Percentiles rank a stretch among this genome's conserved stretches.
Conservation (phyloP, 2,888 invertebrate genomes). For the Formica aserva region DNA sequence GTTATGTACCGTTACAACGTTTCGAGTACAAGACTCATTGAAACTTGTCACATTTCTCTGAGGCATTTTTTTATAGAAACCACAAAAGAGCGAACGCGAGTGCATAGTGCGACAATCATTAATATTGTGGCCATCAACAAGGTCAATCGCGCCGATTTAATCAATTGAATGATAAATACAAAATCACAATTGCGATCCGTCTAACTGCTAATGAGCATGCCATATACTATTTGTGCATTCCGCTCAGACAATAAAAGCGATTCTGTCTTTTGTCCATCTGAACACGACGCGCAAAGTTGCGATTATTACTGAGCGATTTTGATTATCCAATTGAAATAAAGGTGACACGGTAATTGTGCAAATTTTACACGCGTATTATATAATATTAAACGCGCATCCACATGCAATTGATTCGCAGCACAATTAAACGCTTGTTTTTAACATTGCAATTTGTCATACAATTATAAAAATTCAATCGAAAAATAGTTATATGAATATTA, state of each 20-base stretch:
- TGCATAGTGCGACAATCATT: neutral
- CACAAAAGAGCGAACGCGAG: neutral
- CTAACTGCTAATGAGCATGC: slow-evolving; percentile 79
- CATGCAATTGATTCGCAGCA: neutral
- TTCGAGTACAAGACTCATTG: neutral
- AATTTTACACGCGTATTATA: neutral
- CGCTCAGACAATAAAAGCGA: slow-evolving; percentile 35
- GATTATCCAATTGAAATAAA: slow-evolving; percentile 24
- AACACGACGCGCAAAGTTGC: neutral
- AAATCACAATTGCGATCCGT: slow-evolving; percentile 77
- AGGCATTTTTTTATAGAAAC: neutral
- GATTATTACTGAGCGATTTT: slow-evolving; percentile 10
- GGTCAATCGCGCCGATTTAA: slow-evolving; percentile 68
- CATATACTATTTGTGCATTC: slow-evolving; percentile 74
- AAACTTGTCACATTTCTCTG: neutral
- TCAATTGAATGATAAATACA: slow-evolving; percentile 82
- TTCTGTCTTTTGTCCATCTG: slow-evolving; percentile 11
- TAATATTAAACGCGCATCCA: neutral
- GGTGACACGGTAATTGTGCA: slow-evolving; percentile 5
- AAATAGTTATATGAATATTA: slow-evolving; percentile 6
- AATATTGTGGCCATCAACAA: slow-evolving; percentile 22
- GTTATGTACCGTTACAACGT: neutral
- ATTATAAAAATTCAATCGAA: neutral
- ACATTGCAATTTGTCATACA: neutral
- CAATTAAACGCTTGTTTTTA: neutral